Conservation (phyloP, 2,888 invertebrate species). For the Athalia cordata region DNA sequence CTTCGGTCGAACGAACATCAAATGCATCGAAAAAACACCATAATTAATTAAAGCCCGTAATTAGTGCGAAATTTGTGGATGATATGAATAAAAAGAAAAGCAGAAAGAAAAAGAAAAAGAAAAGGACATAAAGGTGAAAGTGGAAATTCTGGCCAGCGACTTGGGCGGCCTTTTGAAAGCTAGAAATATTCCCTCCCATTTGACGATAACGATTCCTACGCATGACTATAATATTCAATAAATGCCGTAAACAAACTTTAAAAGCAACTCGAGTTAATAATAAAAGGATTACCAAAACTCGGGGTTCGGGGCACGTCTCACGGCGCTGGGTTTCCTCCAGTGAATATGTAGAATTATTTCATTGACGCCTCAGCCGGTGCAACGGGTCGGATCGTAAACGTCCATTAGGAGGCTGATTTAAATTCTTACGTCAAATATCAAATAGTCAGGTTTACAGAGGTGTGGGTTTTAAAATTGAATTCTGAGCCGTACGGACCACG, state of each 20-base stretch:
- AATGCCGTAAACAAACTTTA: constrained; percentile 18
- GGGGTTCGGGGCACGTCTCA: not conserved
- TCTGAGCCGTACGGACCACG: not conserved
- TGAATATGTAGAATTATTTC: constrained; percentile 40
- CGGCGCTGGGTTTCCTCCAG: not conserved
- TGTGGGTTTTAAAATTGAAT: constrained; percentile 8
- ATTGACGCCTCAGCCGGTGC: constrained; percentile 8
- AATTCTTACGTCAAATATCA: constrained; percentile 17
- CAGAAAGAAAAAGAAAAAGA: not conserved
- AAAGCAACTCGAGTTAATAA: constrained; percentile 1
- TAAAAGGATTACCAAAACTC: not conserved
- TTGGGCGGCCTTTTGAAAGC: no score
- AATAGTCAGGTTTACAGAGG: not conserved
- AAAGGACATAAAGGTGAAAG: not conserved
- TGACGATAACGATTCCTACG: no score
- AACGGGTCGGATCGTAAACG: constrained; percentile 33
- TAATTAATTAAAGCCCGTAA: no score
- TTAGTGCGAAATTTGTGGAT: not conserved
- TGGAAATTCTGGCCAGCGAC: no score
- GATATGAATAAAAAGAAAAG: no score
- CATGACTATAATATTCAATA: not conserved
- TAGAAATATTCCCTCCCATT: no score
- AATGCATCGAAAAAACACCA: no score
- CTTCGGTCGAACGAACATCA: no score
- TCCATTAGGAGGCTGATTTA: constrained; percentile 37